Conservation (phyloP, 2,888 invertebrate genomes). For the Apotomis turbidana region DNA sequence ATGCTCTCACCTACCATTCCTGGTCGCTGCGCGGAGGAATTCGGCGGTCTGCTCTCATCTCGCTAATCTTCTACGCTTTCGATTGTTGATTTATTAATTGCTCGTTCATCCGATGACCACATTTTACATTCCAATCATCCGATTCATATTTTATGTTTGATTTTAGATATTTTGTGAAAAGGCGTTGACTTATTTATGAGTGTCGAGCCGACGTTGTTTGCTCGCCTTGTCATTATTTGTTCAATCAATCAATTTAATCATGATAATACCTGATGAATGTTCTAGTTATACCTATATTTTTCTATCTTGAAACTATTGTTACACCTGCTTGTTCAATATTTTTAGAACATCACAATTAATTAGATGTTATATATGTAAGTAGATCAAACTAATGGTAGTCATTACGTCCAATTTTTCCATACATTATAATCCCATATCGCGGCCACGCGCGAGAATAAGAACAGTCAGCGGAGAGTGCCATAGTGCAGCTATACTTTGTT, state of each 20-base stretch:
- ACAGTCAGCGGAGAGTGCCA: no score
- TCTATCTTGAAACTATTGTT: no score
- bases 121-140: constrained; percentile 43
- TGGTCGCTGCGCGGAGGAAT: constrained; percentile 56
- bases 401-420: no score
- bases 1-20: constrained; percentile 58
- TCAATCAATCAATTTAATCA: constrained; percentile 21
- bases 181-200: constrained; percentile 27
- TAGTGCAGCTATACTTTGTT: no score
- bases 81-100: constrained; percentile 77
- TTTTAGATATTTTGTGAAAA: constrained; percentile 30
- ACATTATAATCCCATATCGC: background rate
- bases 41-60: constrained; percentile 68
- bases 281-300: no score
- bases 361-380: no score
- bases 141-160: constrained; percentile 34
- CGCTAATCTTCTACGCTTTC: constrained; percentile 75
- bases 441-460: no score
- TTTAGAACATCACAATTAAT: no score
- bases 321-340: no score
- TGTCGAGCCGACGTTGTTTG: constrained; percentile 7
- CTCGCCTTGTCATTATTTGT: constrained; percentile 12
- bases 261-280: background rate
- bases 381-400: no score
- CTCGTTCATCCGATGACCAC: constrained; percentile 66